phyloP scores from a whole-genome alignment of 2,113 vertebrate species.

The Girardinichthys multiradiatus region DNA sequence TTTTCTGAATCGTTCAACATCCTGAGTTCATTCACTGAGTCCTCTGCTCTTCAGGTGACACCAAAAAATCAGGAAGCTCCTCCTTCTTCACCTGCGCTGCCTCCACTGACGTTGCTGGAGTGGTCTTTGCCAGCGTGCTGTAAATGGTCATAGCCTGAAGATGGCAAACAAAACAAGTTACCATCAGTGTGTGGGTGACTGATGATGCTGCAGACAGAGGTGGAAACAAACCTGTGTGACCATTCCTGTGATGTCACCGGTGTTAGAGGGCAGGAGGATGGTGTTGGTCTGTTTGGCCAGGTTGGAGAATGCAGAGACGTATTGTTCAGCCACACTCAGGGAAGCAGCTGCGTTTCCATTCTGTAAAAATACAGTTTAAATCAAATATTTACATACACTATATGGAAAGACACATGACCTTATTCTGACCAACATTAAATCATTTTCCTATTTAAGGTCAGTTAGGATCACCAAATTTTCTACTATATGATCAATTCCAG shows the following conservation, averaged over 20 bases:
- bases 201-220: neutral
- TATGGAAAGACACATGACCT: too few species aligned
- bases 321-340: slow-evolving; percentile 92
- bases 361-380: slow-evolving; percentile 62
- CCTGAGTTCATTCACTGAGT: slow-evolving; percentile 32
- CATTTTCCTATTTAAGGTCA: too few species aligned
- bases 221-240: slow-evolving; percentile 89
- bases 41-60: slow-evolving; percentile 29
- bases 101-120: neutral
- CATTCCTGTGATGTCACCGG: slow-evolving; percentile 89
- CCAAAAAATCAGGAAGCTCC: neutral
- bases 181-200: neutral
- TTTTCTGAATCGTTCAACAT: slow-evolving; percentile 12
- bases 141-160: slow-evolving; percentile 80
- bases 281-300: slow-evolving; percentile 96
- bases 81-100: slow-evolving; percentile 13
- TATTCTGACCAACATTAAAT: too few species aligned
- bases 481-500: too few species aligned
- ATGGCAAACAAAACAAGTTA: neutral
- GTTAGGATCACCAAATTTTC: too few species aligned
- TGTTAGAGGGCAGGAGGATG: slow-evolving; percentile 89
- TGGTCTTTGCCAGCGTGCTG: slow-evolving; percentile 61
- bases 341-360: slow-evolving; percentile 90
- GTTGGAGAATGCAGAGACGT: slow-evolving; percentile 92
- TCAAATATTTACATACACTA: too few species aligned